Percentiles rank a stretch among this genome's conserved stretches.
Evolutionary conservation across 2,113 vertebrate genomes (phyloP).

Genomic region (chimpanzee (Pan troglodytes)): NHGRI_mPanTro3-v2.1_pri NC_072403.2:72733001-72733500

Average conservation of each 20-base stretch:
- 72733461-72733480: too few species aligned
- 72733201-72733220: neutral
- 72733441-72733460: too few species aligned
- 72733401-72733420: neutral
- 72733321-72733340: neutral
- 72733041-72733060: too few species aligned
- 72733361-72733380: neutral
- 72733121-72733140: neutral
- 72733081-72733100: too few species aligned
- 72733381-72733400: neutral
- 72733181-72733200: neutral
- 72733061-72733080: too few species aligned
- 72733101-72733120: too few species aligned
- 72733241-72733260: neutral
- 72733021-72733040: too few species aligned
- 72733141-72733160: neutral
- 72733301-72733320: neutral
- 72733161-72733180: neutral
- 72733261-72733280: neutral
- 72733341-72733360: neutral
- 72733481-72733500: too few species aligned
- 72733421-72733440: too few species aligned
- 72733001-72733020: too few species aligned
- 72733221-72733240: neutral
- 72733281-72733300: neutral